These are phyloP conservation scores for Narcine bancroftii DNA, from an alignment of 2,113 vertebrate species.

Conservation along the genomic window DNA sequence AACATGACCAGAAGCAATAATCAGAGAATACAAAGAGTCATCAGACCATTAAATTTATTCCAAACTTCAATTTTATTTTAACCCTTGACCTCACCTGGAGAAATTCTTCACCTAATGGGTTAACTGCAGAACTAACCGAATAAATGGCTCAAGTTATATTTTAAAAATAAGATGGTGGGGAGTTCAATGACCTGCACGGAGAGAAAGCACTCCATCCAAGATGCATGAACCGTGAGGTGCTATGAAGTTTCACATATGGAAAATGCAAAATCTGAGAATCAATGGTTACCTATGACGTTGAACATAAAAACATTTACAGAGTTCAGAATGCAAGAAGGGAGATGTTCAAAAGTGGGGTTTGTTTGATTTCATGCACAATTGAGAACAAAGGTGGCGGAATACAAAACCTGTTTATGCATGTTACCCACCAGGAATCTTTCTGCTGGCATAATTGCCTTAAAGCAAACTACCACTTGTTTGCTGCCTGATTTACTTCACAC, in stretches of 20 bases:
- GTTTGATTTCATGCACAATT: slow-evolving; percentile 39
- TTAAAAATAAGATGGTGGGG: neutral
- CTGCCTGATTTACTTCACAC: slow-evolving; percentile 40
- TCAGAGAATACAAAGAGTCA: neutral
- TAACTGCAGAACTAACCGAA: neutral
- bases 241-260: neutral
- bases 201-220: neutral
- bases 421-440: slow-evolving; percentile 31
- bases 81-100: neutral
- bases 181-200: neutral
- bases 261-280: neutral
- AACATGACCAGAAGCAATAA: neutral
- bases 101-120: neutral
- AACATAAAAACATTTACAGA: slow-evolving; percentile 35
- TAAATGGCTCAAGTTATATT: slow-evolving; percentile 1
- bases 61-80: slow-evolving; percentile 4
- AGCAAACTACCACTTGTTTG: slow-evolving; percentile 35
- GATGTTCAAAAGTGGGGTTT: slow-evolving; percentile 31
- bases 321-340: slow-evolving; percentile 39
- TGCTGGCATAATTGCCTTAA: neutral
- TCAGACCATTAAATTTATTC: slow-evolving; percentile 3
- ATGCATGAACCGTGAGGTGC: neutral
- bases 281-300: neutral
- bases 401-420: neutral
- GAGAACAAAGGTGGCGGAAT: slow-evolving; percentile 38